Base-by-base conservation (phyloP, 2,797 vertebrate species). In the Falco peregrinus region DNA sequence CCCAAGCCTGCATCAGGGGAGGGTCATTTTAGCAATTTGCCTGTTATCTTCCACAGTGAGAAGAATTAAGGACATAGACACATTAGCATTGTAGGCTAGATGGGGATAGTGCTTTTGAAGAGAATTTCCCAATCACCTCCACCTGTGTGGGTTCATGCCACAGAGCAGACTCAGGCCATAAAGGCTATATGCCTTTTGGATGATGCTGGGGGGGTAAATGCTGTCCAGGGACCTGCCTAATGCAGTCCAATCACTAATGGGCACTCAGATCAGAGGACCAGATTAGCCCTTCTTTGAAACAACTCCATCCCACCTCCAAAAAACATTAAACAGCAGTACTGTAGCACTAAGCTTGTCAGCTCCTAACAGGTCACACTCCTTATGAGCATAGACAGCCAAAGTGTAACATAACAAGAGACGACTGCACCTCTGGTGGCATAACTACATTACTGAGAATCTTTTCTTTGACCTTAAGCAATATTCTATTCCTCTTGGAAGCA, bases 211-310 rank as follows among this genome's bases (percentile, higher is more conserved):
- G 37, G 64, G 4, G 10, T 24, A 37, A 51, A 69, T 16, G 18
- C 2, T 60, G 41, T 41, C 43, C 21, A 39, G 18, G 48, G 29
- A 33, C n/a, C 56, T 57, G 13, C 24, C 10, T 60, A 39, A 28
- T n/a, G 33, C 21, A 20, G 14, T 75, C 35, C 35, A 67, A 24
- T 11, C 9, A 2, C 8, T 51, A 77, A 14, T 9, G 51, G 35
- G 6, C 25, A 31, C 48, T 73, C 41, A 61, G 54, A 33, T 31
- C 48, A 64, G 39, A 71, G 25, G 18, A 64, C 14, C 31, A 88
- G 64, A 63, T 18, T 25, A 33, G 43, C 0, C 0, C 7, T 50
- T 68, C 21, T 76, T 51, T 63, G 29, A 60, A 56, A 84, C 7
- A 22, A 33, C 12, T 9, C 16, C 35, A 35, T 13, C 2, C 3